Conservation (phyloP, 1,140 invertebrate species). For the Agraylea sexmaculata region DNA sequence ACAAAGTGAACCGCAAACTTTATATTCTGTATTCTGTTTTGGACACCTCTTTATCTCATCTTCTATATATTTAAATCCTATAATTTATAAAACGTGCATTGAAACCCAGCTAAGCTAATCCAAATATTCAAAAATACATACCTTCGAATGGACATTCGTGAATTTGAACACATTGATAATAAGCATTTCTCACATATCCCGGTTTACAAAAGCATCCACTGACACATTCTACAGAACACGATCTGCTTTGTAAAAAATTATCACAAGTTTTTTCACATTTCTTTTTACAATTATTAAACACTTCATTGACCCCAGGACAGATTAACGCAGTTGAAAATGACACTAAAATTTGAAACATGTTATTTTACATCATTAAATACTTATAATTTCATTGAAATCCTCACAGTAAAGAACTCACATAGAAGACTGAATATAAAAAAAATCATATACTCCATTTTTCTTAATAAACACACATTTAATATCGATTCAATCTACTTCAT, state of each 20-base stretch:
- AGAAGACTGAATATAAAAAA: no score
- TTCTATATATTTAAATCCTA: neutral
- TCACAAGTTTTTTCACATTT: constrained; percentile 2
- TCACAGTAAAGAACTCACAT: no score
- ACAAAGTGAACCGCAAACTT: constrained; percentile 11
- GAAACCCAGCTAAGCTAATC: neutral
- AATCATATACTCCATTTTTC: no score
- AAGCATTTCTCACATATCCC: constrained; percentile 11
- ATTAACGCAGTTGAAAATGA: neutral
- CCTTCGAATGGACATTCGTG: constrained; percentile 6
- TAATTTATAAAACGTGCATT: constrained; percentile 3
- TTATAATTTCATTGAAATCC: no score
- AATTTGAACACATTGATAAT: constrained; percentile 6
- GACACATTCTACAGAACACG: constrained; percentile 7
- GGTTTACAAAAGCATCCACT: constrained; percentile 9
- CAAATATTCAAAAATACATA: neutral
- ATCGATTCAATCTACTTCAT: no score
- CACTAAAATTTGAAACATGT: neutral
- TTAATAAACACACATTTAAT: no score
- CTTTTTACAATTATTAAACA: constrained; percentile 2
- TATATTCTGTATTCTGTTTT: constrained; percentile 6
- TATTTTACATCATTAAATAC: no score
- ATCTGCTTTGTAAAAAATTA: neutral
- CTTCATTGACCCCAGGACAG: constrained; percentile 6
- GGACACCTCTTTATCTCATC: neutral